Percentiles rank a stretch among this genome's conserved stretches.
Conservation (phyloP, 2,888 invertebrate species). For the Galerucella nymphaeae region DNA sequence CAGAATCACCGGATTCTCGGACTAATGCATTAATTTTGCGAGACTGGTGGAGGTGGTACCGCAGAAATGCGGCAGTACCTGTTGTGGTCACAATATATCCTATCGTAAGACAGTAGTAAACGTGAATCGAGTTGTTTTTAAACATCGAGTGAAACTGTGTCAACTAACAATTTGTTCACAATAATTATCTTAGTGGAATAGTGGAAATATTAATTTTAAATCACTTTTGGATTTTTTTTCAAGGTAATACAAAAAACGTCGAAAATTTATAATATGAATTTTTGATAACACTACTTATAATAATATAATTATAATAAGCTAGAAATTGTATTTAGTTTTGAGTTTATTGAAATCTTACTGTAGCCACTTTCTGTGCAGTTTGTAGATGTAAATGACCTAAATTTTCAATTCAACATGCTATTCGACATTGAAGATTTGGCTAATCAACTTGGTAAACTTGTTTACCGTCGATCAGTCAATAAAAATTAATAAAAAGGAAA, state of each 20-base stretch:
- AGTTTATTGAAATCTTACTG: no score
- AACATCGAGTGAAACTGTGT: neutral
- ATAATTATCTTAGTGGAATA: neutral
- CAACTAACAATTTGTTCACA: neutral
- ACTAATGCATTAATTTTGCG: neutral
- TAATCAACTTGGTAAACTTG: no score
- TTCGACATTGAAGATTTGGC: no score
- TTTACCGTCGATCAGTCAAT: no score
- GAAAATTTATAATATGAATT: neutral
- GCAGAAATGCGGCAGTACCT: slow-evolving; percentile 16
- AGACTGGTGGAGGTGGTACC: slow-evolving; percentile 25
- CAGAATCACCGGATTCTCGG: neutral
- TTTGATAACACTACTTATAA: neutral
- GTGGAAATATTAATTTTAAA: neutral
- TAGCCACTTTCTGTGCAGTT: no score
- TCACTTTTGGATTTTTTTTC: neutral
- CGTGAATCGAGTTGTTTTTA: neutral
- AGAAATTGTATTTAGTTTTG: no score
- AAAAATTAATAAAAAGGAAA: no score
- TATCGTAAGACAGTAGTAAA: neutral
- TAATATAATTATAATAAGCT: no score
- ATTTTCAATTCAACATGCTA: no score
- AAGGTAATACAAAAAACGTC: neutral
- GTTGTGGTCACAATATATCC: slow-evolving; percentile 1
- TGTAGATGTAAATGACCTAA: no score